Percentiles rank a stretch among this genome's conserved stretches.
Conservation (phyloP, 2,888 invertebrate genomes). For the Dynastes grantii region DNA sequence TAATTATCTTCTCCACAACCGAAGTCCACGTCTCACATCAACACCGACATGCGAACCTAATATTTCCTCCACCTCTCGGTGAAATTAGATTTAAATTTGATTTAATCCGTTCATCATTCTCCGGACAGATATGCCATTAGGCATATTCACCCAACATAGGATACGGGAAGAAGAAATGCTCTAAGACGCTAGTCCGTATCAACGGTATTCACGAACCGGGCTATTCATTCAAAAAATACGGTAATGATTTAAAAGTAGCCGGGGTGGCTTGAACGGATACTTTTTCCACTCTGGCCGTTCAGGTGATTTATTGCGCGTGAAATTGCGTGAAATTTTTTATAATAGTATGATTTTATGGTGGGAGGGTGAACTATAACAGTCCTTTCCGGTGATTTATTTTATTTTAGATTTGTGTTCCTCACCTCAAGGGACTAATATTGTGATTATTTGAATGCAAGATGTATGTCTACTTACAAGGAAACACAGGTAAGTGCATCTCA, state of each 20-base stretch:
- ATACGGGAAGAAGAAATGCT: background rate
- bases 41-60: slow-evolving; percentile 26
- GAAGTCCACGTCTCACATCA: slow-evolving; percentile 3
- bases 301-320: slow-evolving; percentile 62
- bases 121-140: slow-evolving; percentile 21
- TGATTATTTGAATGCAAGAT: background rate
- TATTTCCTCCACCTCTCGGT: slow-evolving; percentile 7
- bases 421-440: slow-evolving; percentile 2
- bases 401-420: background rate
- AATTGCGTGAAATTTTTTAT: slow-evolving; percentile 64
- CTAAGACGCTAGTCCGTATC: background rate
- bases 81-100: slow-evolving; percentile 51
- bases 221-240: slow-evolving; percentile 16
- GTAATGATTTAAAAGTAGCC: slow-evolving; percentile 30
- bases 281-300: slow-evolving; percentile 37
- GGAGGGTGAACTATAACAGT: slow-evolving; percentile 58
- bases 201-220: background rate
- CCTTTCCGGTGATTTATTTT: slow-evolving; percentile 58
- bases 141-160: background rate
- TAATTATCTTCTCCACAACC: slow-evolving; percentile 26
- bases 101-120: slow-evolving; percentile 43
- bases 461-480: background rate
- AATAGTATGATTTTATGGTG: slow-evolving; percentile 61
- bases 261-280: slow-evolving; percentile 32
- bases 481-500: too few species aligned